A percentile compares a stretch with the other conserved stretches of the same genome.
Conservation (phyloP, 2,797 vertebrate species). For the Schizopygopsis pylzovi region DNA sequence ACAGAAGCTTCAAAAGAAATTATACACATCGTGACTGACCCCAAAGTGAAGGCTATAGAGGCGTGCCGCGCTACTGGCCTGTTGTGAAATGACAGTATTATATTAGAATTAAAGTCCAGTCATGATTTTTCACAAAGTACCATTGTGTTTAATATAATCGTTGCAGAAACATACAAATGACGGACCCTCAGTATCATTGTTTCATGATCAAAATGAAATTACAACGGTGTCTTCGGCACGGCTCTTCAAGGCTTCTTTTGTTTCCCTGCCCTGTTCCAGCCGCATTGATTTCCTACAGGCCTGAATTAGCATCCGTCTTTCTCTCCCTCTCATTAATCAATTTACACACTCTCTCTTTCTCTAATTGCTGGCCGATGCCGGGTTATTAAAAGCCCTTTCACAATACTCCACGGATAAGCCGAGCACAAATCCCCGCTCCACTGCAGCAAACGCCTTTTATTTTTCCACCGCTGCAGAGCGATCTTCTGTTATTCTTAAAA, state of each 20-base stretch:
- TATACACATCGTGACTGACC: constrained; percentile 77
- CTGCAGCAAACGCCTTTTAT: constrained; percentile 55
- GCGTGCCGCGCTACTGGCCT: constrained; percentile 70
- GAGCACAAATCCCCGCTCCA: constrained; percentile 57
- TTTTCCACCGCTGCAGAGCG: background rate
- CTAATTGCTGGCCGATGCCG: constrained; percentile 58
- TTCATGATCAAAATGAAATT: constrained; percentile 68
- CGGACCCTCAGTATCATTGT: constrained; percentile 71
- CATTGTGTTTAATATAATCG: constrained; percentile 73
- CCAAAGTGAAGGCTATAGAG: constrained; percentile 67
- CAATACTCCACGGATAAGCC: constrained; percentile 58
- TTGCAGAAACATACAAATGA: constrained; percentile 75
- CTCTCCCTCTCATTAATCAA: constrained; percentile 66
- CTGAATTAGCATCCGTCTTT: constrained; percentile 64
- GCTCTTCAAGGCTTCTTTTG: constrained; percentile 64
- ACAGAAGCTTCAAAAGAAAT: constrained; percentile 74
- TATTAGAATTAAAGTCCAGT: constrained; percentile 75
- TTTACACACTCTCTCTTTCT: constrained; percentile 65
- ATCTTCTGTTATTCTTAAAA: constrained; percentile 47
- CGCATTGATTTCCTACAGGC: constrained; percentile 63
- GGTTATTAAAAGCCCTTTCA: constrained; percentile 66
- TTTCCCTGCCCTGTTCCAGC: constrained; percentile 62
- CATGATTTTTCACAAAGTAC: constrained; percentile 73
- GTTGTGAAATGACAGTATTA: constrained; percentile 75
- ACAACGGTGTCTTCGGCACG: constrained; percentile 61